These are phyloP conservation scores for Narcine bancroftii DNA, from an alignment of 2,113 vertebrate genomes.

Conservation along the genomic window DNA sequence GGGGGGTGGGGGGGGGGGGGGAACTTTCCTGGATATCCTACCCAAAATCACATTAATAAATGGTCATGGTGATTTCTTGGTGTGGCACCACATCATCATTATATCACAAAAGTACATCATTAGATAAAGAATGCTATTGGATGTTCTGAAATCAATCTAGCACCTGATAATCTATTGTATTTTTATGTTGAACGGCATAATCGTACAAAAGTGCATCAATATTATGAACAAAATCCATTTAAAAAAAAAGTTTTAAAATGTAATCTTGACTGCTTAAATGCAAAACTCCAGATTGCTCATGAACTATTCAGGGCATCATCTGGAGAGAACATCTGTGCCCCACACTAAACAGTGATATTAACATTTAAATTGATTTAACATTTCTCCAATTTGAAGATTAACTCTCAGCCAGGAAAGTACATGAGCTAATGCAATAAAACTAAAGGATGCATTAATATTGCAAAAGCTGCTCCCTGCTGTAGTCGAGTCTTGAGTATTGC, in stretches of 20 bases:
- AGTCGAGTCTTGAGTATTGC: background rate
- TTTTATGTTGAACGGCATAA: background rate
- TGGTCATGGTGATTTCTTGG: too few species aligned
- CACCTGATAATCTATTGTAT: background rate
- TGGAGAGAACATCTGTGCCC: constrained; percentile 26
- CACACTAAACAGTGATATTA: constrained; percentile 3
- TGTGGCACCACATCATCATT: too few species aligned
- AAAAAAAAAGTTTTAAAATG: background rate
- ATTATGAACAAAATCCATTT: background rate
- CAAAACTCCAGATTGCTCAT: constrained; percentile 28
- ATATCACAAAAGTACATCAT: background rate
- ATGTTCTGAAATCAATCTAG: background rate
- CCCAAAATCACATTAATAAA: background rate
- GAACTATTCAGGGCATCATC: constrained; percentile 29
- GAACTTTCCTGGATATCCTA: background rate
- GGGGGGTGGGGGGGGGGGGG: background rate
- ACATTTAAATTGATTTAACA: constrained; percentile 34
- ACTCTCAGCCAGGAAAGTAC: background rate
- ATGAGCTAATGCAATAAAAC: background rate
- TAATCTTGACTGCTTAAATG: background rate
- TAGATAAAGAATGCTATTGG: background rate
- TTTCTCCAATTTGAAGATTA: constrained; percentile 21
- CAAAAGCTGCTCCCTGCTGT: constrained; percentile 21
- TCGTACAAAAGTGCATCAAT: background rate
- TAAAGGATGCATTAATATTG: constrained; percentile 23